These are phyloP conservation scores for Hydractinia echinata DNA, from an alignment of 30 jellyfish, hydroid and myxozoan species.

Conservation along the genomic window DNA sequence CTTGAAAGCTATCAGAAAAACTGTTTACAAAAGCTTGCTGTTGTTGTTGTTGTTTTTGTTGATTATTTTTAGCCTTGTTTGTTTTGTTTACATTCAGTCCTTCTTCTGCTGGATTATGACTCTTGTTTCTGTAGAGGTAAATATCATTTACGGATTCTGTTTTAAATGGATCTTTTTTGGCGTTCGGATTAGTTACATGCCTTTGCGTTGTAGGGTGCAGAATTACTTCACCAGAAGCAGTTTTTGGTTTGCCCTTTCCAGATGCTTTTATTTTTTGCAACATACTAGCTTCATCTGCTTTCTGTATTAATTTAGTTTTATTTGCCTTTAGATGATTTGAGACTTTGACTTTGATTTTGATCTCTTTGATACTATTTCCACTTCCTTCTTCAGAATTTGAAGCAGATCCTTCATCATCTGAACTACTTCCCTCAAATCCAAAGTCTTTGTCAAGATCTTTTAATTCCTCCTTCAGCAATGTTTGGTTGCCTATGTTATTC, in stretches of 20 bases:
- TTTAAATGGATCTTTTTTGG: background rate
- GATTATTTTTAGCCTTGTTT: background rate
- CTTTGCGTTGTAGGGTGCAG: too few relatives aligned
- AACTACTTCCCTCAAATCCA: slow-evolving; percentile 8
- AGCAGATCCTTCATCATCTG: slow-evolving; percentile 16
- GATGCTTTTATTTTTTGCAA: background rate
- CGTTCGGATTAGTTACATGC: background rate
- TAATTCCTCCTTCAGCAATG: slow-evolving; percentile 12
- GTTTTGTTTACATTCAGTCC: background rate
- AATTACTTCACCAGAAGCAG: background rate
- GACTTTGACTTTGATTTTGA: too few relatives aligned
- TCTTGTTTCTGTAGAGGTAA: background rate
- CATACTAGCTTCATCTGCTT: too few relatives aligned
- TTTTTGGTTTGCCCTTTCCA: background rate
- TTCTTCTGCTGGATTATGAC: slow-evolving; percentile 8
- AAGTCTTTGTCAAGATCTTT: slow-evolving; percentile 3
- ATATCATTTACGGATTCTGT: background rate
- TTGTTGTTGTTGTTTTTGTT: too few relatives aligned
- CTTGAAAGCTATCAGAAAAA: too few relatives aligned
- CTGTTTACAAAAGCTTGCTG: too few relatives aligned
- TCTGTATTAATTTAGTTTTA: too few relatives aligned
- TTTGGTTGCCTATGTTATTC: slow-evolving; percentile 2
- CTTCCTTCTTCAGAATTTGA: slow-evolving; percentile 2
- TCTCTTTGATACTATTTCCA: background rate
- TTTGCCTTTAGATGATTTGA: too few relatives aligned